phyloP scores from a whole-genome alignment of 2,888 invertebrate species.

The Tethea ocularis region DNA sequence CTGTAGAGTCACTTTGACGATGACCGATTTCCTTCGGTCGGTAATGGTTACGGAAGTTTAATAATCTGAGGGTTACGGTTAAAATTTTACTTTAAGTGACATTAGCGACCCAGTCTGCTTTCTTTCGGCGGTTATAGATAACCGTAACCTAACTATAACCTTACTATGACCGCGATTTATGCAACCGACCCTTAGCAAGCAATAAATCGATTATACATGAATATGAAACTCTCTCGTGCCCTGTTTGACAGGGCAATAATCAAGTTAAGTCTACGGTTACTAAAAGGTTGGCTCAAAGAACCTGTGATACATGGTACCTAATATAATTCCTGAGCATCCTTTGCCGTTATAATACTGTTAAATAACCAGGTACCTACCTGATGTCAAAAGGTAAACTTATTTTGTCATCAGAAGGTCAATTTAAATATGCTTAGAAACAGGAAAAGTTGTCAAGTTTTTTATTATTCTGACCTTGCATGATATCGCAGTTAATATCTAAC shows the following conservation, averaged over 20 bases:
- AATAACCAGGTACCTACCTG: background rate
- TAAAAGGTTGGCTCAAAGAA: background rate
- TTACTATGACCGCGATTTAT: no score
- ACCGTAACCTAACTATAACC: no score
- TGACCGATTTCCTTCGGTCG: no score
- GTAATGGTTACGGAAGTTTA: no score
- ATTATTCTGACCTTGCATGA: background rate
- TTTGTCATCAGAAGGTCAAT: slow-evolving; percentile 4
- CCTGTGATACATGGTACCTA: background rate
- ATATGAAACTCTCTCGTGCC: background rate
- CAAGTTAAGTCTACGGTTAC: slow-evolving; percentile 1
- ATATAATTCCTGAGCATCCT: no score
- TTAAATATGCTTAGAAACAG: background rate
- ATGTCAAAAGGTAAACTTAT: slow-evolving; percentile 2
- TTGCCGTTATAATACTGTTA: background rate
- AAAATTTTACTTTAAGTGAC: no score
- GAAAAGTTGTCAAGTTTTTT: background rate
- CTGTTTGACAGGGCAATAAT: background rate
- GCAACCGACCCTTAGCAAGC: no score
- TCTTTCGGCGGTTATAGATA: no score
- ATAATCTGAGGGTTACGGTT: no score
- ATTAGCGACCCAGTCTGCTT: no score
- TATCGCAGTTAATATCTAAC: background rate
- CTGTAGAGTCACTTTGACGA: no score
- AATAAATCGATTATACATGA: background rate